Evolutionary conservation across 2,113 vertebrate species (phyloP), one percentile per base, ranked within the genome.

Genomic region (Megalops atlanticus): DNA sequence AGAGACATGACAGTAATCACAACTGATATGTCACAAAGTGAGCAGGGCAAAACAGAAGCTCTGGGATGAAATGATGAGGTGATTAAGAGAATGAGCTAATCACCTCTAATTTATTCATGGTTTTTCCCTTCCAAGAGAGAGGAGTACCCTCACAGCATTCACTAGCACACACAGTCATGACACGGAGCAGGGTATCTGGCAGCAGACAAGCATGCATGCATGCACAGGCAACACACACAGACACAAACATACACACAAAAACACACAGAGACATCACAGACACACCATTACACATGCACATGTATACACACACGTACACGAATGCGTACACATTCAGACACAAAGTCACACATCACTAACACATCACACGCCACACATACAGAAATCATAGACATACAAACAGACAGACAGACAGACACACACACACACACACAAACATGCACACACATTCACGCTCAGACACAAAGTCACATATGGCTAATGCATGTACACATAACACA

Each of bases 41-140:
- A 72, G 75, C 49, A 41, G 69, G 41, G 74, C 76, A 52, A 58
- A 54, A 80, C 79, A 35, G 43, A 74, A 74, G 69, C 76, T 43
- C 69, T 41, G 76, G 76, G 69, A 78, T 71, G 40, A 68, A 74
- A 70, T 72, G 69, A 82, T 82, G 77, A 78, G 47, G 68, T 77
- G 80, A 81, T 81, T 76, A 81, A 64, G 74, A 75, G 41, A 81
- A 68, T 81, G 74, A 73, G 35, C 69, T 82, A 78, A 82, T 82
- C 81, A 82, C 64, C 52, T 69, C 45, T 58, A 43, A 69, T 78
- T 82, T 68, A 73, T 40, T 35, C 36, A 41, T 73, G 81, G 36
- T 1, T 49, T 38, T 82, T 58, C 18, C 75, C 40, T 73, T n/a
- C 47, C 47, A 33, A 49, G 12, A 16, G 74, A 49, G 45, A 76